A percentile compares a stretch with the other conserved stretches of the same genome.
Conservation (phyloP, 2,113 vertebrate species). For the Chloropsis hardwickii region DNA sequence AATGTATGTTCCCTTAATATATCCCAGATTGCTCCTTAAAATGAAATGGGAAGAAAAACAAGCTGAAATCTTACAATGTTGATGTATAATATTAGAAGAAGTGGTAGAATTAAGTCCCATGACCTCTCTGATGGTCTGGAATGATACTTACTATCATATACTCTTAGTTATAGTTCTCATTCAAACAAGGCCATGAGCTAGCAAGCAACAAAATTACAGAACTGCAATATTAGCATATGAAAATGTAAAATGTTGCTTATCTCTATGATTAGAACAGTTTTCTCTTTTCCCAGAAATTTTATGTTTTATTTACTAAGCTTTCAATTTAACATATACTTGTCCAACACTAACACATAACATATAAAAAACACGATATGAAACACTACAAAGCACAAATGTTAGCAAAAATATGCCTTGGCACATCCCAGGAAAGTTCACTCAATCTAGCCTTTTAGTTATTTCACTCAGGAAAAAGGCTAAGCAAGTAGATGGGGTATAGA, state of each 20-base stretch:
- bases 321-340: background rate
- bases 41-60: background rate
- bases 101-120: background rate
- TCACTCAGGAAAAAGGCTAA: background rate
- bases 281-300: background rate
- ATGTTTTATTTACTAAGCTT: background rate
- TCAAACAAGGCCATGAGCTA: background rate
- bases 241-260: background rate
- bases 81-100: background rate
- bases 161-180: background rate
- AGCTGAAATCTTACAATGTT: background rate
- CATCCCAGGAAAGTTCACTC: background rate
- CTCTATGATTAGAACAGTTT: background rate
- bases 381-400: background rate
- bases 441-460: background rate
- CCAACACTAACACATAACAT: background rate
- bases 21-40: background rate
- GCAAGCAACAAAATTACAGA: background rate
- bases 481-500: background rate
- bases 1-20: background rate
- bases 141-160: background rate
- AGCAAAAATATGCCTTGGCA: background rate
- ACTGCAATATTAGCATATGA: background rate
- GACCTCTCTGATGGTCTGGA: background rate
- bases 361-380: background rate